A percentile compares a stretch with the other conserved stretches of the same genome.
phyloP scores from a whole-genome alignment of 2,888 invertebrate genomes.

The Euzophera pinguis region DNA sequence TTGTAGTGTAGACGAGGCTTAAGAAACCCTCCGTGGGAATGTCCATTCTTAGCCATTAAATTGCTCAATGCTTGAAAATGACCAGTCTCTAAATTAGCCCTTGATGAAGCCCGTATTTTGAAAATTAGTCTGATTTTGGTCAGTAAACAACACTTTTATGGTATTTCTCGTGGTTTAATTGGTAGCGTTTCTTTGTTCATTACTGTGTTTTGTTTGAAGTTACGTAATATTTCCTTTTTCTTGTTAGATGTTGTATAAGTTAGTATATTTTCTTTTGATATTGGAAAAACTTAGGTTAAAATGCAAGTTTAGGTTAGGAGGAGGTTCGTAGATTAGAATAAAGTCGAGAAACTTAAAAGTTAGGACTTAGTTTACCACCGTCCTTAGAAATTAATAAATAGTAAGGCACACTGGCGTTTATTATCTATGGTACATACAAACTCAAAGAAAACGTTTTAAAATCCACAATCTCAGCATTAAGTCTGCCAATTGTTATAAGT shows the following conservation, averaged over 20 bases:
- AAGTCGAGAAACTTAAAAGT: too few species aligned
- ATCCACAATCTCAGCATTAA: too few species aligned
- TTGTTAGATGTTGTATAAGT: background rate
- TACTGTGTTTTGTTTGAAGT: background rate
- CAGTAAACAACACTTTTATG: conserved; percentile 2
- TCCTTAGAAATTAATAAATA: too few species aligned
- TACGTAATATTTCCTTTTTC: background rate
- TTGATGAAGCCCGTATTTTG: background rate
- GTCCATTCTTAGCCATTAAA: conserved; percentile 16
- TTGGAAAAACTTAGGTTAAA: too few species aligned
- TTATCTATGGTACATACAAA: too few species aligned
- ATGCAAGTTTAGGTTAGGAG: too few species aligned
- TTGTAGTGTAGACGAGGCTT: conserved; percentile 21
- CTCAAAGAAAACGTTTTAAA: too few species aligned
- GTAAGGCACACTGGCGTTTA: too few species aligned
- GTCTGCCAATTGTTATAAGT: too few species aligned
- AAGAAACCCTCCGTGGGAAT: conserved; percentile 11
- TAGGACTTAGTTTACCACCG: too few species aligned
- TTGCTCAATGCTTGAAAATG: conserved; percentile 15
- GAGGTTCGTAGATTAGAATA: too few species aligned
- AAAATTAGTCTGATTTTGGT: conserved; percentile 13
- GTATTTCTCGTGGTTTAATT: conserved; percentile 3
- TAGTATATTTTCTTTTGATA: background rate
- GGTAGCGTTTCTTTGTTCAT: conserved; percentile 1
- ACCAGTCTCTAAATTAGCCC: conserved; percentile 14